phyloP scores from a whole-genome alignment of 2,113 vertebrate species.

The Carettochelys insculpta region DNA sequence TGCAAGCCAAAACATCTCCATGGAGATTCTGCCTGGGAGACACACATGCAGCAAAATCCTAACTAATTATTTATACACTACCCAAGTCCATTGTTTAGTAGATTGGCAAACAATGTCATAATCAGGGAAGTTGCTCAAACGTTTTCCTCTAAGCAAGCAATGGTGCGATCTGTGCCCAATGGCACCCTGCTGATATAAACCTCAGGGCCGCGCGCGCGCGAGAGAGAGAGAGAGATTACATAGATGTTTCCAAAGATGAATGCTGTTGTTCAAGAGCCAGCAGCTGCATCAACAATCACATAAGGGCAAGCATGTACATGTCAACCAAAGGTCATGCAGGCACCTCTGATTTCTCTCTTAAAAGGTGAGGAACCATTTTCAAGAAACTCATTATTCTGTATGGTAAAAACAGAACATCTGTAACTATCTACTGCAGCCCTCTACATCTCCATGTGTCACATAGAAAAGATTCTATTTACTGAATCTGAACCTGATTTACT shows the following conservation, averaged over 20 bases:
- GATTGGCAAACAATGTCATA: not conserved
- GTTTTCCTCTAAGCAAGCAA: not conserved
- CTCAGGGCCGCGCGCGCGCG: no score
- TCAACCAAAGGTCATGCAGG: not conserved
- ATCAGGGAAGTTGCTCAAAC: not conserved
- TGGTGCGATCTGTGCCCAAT: not conserved
- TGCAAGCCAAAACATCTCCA: conserved; percentile 52
- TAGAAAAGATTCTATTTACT: conserved; percentile 24
- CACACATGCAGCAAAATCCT: conserved; percentile 51
- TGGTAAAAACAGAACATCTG: conserved; percentile 16
- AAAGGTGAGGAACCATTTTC: conserved; percentile 32
- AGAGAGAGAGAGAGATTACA: conserved; percentile 33
- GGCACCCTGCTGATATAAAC: conserved; percentile 12
- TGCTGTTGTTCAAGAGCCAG: not conserved
- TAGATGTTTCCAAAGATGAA: conserved; percentile 36
- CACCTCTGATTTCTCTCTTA: conserved; percentile 17
- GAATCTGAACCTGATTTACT: conserved; percentile 17
- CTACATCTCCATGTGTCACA: not conserved
- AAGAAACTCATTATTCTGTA: not conserved
- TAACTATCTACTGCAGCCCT: not conserved
- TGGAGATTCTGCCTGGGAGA: conserved; percentile 31
- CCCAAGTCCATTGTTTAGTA: not conserved
- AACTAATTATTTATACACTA: conserved; percentile 63
- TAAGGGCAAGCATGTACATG: not conserved
- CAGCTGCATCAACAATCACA: conserved; percentile 38